phyloP scores from a whole-genome alignment of 2,797 vertebrate species.

The Aselliscus stoliczkanus region DNA sequence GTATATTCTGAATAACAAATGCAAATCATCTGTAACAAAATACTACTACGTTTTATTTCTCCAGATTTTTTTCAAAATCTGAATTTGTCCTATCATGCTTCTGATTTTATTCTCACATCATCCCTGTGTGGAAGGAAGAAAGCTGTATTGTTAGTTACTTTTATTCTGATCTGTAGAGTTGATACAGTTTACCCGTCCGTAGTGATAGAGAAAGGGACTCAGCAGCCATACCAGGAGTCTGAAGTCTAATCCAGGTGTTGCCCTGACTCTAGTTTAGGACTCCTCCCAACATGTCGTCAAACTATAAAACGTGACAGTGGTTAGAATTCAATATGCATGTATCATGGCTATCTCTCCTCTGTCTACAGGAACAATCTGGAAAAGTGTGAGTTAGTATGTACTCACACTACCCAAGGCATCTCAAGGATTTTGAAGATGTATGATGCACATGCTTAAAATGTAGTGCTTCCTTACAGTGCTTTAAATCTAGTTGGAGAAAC shows the following conservation, averaged over 20 bases:
- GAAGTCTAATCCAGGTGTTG: background rate
- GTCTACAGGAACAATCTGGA: background rate
- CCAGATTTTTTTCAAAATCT: background rate
- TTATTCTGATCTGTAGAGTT: background rate
- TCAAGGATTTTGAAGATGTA: conserved; percentile 28
- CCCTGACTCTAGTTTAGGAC: conserved; percentile 22
- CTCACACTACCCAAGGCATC: background rate
- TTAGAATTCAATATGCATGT: background rate
- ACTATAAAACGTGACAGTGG: conserved; percentile 1
- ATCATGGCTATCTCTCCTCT: background rate
- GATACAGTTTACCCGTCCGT: background rate
- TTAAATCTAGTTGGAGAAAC: background rate
- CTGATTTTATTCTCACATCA: conserved; percentile 30
- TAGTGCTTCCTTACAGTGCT: no score
- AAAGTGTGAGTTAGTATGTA: background rate
- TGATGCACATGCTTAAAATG: background rate
- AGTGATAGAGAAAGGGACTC: conserved; percentile 15
- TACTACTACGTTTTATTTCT: background rate
- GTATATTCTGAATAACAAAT: conserved; percentile 22
- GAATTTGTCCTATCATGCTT: background rate
- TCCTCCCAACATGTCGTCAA: conserved; percentile 6
- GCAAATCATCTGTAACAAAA: conserved; percentile 40
- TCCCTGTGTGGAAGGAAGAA: background rate
- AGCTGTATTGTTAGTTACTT: background rate
- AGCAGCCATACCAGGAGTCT: background rate